A percentile compares a stretch with the other conserved stretches of the same genome.
These are phyloP conservation scores for Drosophila saltans DNA, from an alignment of 1,140 invertebrate species.

Conservation along the genomic window DNA sequence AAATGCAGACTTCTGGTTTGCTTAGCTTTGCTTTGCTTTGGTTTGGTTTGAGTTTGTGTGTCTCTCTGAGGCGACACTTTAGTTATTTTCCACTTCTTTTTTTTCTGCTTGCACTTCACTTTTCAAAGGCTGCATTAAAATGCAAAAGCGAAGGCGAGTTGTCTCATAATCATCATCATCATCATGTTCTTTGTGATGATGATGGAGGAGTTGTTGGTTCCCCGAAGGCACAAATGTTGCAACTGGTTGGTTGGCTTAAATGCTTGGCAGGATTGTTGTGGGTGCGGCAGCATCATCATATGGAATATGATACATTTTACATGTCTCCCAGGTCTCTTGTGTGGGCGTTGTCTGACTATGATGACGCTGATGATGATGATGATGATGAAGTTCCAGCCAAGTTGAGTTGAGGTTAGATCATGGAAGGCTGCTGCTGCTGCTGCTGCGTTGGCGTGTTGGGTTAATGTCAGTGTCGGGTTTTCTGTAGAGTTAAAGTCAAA, in stretches of 20 bases:
- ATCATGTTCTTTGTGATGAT: conserved; percentile 28
- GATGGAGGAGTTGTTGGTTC: conserved; percentile 25
- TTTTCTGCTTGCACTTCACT: conserved; percentile 77
- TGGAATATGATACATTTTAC: conserved; percentile 71
- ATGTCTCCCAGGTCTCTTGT: conserved; percentile 25
- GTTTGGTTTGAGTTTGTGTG: conserved; percentile 30
- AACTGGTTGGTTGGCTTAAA: conserved; percentile 59
- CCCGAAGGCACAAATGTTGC: conserved; percentile 50
- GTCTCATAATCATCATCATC: conserved; percentile 20
- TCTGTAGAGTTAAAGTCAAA: conserved; percentile 13
- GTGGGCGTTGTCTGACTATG: conserved; percentile 33
- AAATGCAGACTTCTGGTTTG: conserved; percentile 32
- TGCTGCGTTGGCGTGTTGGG: conserved; percentile 47
- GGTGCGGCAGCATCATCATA: conserved; percentile 38
- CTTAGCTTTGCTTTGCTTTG: conserved; percentile 11
- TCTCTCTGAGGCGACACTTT: conserved; percentile 69
- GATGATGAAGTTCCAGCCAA: conserved; percentile 4
- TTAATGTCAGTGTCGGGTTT: conserved; percentile 63
- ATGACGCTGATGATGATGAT: conserved; percentile 8
- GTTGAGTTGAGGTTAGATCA: conserved; percentile 10
- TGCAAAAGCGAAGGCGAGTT: conserved; percentile 42
- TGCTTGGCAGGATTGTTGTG: conserved; percentile 44
- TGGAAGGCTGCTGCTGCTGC: conserved; percentile 9
- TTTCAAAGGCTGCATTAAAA: conserved; percentile 79
- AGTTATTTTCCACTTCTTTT: conserved; percentile 81